A percentile compares a stretch with the other conserved stretches of the same genome.
phyloP scores from a whole-genome alignment of 2,888 invertebrate species.

The Campopleginae sp. region DNA sequence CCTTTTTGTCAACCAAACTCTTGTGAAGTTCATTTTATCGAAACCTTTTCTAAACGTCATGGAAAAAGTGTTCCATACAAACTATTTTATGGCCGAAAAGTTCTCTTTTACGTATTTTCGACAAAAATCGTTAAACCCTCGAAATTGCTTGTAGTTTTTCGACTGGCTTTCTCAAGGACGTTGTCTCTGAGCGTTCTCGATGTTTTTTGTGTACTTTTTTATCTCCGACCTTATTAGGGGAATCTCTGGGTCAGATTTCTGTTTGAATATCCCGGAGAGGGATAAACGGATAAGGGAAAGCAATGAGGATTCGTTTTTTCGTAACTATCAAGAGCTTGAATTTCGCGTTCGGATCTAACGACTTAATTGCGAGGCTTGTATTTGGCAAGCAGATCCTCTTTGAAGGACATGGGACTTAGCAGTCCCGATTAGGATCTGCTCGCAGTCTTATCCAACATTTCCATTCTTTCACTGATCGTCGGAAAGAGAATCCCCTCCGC shows the following conservation, averaged over 20 bases:
- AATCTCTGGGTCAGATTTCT: not conserved
- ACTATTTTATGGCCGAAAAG: not conserved
- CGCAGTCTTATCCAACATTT: not conserved
- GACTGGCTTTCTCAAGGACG: not conserved
- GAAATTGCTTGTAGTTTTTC: not conserved
- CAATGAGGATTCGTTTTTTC: not conserved
- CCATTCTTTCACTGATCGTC: not conserved
- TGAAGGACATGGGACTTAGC: not conserved
- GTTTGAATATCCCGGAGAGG: not conserved
- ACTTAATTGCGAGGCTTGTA: not conserved
- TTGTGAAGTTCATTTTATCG: too few relatives aligned
- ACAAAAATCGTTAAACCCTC: not conserved
- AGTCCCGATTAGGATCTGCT: not conserved
- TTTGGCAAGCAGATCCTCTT: not conserved
- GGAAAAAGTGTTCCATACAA: not conserved
- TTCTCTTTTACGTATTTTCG: not conserved
- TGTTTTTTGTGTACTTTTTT: not conserved
- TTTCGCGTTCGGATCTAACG: not conserved
- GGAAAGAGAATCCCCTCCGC: not conserved
- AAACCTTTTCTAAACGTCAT: too few relatives aligned
- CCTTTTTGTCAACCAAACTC: too few relatives aligned
- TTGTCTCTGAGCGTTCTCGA: not conserved
- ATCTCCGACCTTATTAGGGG: not conserved
- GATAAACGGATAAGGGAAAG: not conserved
- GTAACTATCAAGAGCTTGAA: not conserved